Evolutionary conservation across 1,140 invertebrate species (phyloP).

Genomic region (Atta texana): DNA sequence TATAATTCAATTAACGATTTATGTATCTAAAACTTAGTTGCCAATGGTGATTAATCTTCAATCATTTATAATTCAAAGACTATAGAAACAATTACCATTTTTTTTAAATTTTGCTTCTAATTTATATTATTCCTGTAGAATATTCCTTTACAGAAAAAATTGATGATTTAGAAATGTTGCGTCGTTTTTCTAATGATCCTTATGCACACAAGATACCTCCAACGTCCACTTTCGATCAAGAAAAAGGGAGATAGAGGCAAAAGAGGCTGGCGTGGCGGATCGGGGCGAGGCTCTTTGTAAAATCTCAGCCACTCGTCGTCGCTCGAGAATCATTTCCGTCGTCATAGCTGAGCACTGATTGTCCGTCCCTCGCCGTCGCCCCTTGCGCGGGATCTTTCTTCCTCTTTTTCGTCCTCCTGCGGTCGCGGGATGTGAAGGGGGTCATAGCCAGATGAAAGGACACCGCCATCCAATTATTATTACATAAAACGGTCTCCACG

Average conservation of each 20-base stretch:
- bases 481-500: slow-evolving; percentile 82
- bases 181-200: slow-evolving; percentile 8
- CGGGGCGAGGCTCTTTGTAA: slow-evolving; percentile 56
- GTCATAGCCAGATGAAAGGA: slow-evolving; percentile 81
- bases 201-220: neutral
- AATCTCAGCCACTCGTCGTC: slow-evolving; percentile 56
- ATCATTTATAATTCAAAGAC: neutral
- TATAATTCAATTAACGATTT: neutral
- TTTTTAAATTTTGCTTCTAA: neutral
- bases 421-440: slow-evolving; percentile 33
- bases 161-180: neutral
- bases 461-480: slow-evolving; percentile 85
- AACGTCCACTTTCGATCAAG: slow-evolving; percentile 11
- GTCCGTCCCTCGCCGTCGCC: slow-evolving; percentile 36
- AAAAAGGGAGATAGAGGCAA: neutral
- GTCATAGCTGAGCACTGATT: slow-evolving; percentile 60
- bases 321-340: slow-evolving; percentile 69
- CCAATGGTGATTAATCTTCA: neutral
- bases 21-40: neutral
- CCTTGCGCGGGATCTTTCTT: slow-evolving; percentile 42
- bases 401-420: slow-evolving; percentile 63
- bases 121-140: neutral
- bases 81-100: neutral
- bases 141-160: neutral
- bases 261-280: neutral